A percentile compares a stretch with the other conserved stretches of the same genome.
These are phyloP conservation scores for Siniperca undulata DNA, from an alignment of 2,797 vertebrate genomes.

Conservation along the genomic window DNA sequence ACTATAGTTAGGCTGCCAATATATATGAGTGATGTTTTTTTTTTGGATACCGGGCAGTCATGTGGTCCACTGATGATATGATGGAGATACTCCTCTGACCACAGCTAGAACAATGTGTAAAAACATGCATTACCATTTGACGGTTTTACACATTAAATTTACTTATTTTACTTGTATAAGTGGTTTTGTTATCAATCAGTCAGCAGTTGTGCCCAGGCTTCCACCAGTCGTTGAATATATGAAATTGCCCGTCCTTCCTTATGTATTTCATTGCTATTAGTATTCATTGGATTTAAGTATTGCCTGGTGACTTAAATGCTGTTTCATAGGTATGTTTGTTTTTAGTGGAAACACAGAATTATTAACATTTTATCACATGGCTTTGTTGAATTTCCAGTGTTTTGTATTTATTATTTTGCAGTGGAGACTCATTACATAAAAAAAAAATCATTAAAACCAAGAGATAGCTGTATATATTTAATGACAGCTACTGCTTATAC, in stretches of 20 bases:
- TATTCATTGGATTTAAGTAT: neutral
- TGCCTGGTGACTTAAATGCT: neutral
- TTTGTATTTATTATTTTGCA: neutral
- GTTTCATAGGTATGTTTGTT: neutral
- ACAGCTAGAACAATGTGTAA: neutral
- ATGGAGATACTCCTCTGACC: neutral
- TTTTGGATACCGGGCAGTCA: neutral
- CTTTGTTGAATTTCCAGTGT: neutral
- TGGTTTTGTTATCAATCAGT: neutral
- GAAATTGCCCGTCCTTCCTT: neutral
- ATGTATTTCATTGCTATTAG: neutral
- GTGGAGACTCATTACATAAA: neutral
- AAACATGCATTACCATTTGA: neutral
- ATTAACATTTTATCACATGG: neutral
- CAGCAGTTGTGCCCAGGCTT: neutral
- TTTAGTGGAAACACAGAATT: neutral
- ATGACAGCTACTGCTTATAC: neutral
- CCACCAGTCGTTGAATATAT: neutral
- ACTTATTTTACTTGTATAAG: neutral
- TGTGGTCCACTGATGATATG: slow-evolving; percentile 27
- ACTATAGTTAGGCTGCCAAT: slow-evolving; percentile 30
- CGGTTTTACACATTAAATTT: neutral
- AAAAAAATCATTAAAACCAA: neutral
- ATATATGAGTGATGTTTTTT: slow-evolving; percentile 16
- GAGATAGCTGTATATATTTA: neutral